Percentiles rank a stretch among this genome's conserved stretches.
phyloP scores from a whole-genome alignment of 1,140 invertebrate genomes.

The Drosophila rufa region DNA sequence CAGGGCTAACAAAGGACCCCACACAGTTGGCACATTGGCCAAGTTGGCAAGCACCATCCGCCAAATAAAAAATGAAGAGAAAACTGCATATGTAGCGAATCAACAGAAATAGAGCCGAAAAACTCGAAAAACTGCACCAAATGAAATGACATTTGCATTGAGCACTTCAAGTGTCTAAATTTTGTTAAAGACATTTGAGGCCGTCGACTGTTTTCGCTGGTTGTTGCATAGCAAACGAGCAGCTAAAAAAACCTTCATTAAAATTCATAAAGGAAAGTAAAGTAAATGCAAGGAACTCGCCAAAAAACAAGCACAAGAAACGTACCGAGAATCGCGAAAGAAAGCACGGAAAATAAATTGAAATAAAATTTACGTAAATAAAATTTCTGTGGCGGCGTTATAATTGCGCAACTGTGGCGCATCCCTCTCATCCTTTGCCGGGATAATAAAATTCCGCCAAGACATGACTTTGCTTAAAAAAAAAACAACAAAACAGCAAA shows the following conservation, averaged over 20 bases:
- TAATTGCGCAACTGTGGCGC: constrained; percentile 68
- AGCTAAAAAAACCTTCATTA: constrained; percentile 62
- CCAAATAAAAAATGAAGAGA: constrained; percentile 34
- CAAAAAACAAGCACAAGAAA: constrained; percentile 17
- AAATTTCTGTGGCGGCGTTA: constrained; percentile 68
- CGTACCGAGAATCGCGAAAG: not conserved
- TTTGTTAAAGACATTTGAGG: constrained; percentile 37
- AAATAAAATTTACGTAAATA: constrained; percentile 72
- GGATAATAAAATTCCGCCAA: constrained; percentile 75
- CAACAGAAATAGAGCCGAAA: constrained; percentile 40
- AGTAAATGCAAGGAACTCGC: constrained; percentile 31
- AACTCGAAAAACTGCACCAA: constrained; percentile 15
- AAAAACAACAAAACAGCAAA: constrained; percentile 30
- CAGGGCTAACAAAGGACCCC: constrained; percentile 60
- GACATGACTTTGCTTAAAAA: constrained; percentile 41
- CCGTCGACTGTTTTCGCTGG: constrained; percentile 1
- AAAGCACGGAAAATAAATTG: constrained; percentile 64
- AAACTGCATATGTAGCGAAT: constrained; percentile 51
- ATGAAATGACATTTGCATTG: constrained; percentile 64
- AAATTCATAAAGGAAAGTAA: constrained; percentile 72
- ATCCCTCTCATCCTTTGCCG: constrained; percentile 47
- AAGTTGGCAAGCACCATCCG: constrained; percentile 59
- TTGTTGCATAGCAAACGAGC: constrained; percentile 69
- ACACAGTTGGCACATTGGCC: constrained; percentile 58
- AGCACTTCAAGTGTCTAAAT: constrained; percentile 69